Percentiles rank a stretch among this genome's conserved stretches.
phyloP scores from a whole-genome alignment of 2,888 invertebrate genomes.

The Glyphotaelius pellucidus region DNA sequence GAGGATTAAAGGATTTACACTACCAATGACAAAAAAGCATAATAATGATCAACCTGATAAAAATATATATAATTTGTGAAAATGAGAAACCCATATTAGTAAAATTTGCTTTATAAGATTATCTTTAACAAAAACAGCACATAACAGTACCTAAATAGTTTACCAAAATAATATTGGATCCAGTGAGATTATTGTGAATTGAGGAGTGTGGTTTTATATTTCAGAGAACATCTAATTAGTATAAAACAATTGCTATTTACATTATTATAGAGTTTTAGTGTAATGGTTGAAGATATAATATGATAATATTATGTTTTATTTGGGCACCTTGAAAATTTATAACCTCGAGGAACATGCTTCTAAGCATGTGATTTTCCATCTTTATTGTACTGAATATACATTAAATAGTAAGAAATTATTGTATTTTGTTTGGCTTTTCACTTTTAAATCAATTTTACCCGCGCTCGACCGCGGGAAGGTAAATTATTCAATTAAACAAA shows the following conservation, averaged over 20 bases:
- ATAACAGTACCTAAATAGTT: background rate
- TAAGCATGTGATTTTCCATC: background rate
- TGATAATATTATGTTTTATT: background rate
- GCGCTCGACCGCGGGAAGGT: background rate
- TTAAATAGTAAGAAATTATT: background rate
- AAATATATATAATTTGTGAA: background rate
- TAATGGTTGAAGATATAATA: background rate
- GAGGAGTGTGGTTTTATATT: background rate
- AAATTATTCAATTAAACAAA: conserved; percentile 28
- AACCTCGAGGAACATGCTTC: background rate
- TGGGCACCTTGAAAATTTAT: background rate
- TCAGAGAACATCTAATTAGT: background rate
- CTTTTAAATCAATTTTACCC: conserved; percentile 2
- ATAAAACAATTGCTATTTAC: background rate
- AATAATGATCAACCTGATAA: background rate
- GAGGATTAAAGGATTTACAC: background rate
- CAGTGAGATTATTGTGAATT: background rate
- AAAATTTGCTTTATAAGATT: background rate
- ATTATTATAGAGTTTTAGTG: background rate
- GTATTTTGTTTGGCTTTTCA: conserved; percentile 11
- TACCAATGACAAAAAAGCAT: background rate
- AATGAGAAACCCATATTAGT: background rate
- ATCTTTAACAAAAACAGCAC: background rate
- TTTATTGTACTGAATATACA: conserved; percentile 28
- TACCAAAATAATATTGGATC: background rate